Evolutionary conservation across 2,888 invertebrate species (phyloP).

Genomic region (Drosophila meridionalis): DNA sequence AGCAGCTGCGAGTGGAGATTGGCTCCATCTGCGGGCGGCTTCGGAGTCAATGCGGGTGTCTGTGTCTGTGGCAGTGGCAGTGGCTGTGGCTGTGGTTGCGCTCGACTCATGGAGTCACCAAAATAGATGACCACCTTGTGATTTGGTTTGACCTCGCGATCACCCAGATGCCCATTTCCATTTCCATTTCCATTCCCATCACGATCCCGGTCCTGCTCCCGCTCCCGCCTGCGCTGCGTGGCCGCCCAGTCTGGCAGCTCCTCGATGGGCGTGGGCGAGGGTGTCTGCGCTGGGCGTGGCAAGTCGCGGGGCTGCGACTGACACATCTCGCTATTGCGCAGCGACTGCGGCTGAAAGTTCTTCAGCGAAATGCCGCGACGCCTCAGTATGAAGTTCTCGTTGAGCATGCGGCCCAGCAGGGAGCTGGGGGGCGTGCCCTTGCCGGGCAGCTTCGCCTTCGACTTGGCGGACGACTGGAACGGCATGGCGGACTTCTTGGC

Average conservation of each 20-base stretch:
- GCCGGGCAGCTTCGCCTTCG: slow-evolving; percentile 23
- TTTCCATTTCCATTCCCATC: slow-evolving; percentile 64
- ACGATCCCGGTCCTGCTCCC: slow-evolving; percentile 25
- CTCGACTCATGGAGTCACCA: slow-evolving; percentile 87
- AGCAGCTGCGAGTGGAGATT: slow-evolving; percentile 67
- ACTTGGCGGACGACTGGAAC: slow-evolving; percentile 35
- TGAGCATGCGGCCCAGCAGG: slow-evolving; percentile 81
- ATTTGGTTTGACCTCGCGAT: slow-evolving; percentile 74
- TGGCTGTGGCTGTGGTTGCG: slow-evolving; percentile 38
- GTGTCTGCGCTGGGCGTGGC: slow-evolving; percentile 69
- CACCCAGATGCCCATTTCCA: slow-evolving; percentile 44
- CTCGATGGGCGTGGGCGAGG: slow-evolving; percentile 80
- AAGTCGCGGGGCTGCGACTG: slow-evolving; percentile 64
- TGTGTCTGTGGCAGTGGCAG: slow-evolving; percentile 36
- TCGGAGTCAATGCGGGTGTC: slow-evolving; percentile 22
- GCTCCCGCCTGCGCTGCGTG: slow-evolving; percentile 32
- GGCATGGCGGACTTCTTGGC: slow-evolving; percentile 48
- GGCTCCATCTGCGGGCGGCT: slow-evolving; percentile 47
- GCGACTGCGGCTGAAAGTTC: slow-evolving; percentile 82
- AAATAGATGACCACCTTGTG: slow-evolving; percentile 91
- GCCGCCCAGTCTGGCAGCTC: slow-evolving; percentile 73
- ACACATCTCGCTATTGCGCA: slow-evolving; percentile 80
- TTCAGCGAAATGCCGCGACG: slow-evolving; percentile 83
- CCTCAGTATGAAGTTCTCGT: slow-evolving; percentile 86
- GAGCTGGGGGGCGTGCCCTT: slow-evolving; percentile 67